Percentiles rank a stretch among this genome's conserved stretches.
Evolutionary conservation across 2,113 vertebrate genomes (phyloP).

Genomic region (Thermophis baileyi): DNA sequence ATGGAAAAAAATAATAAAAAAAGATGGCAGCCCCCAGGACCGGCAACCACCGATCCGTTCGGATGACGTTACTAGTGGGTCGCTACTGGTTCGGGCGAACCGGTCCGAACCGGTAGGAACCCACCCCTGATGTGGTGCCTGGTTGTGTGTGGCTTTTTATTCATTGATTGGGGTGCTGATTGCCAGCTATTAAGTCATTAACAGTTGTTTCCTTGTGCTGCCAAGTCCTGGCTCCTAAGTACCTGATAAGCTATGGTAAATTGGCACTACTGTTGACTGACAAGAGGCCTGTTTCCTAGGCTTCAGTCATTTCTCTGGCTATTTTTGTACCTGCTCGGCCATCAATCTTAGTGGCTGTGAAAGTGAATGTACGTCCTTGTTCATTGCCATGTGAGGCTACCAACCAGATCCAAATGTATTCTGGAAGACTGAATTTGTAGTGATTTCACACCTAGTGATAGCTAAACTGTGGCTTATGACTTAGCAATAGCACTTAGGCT

Average conservation of each 20-base stretch:
- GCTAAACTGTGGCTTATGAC: neutral
- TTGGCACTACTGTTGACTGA: neutral
- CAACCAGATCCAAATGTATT: neutral
- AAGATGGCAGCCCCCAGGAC: too few relatives aligned
- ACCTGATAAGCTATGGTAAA: neutral
- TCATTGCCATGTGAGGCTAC: neutral
- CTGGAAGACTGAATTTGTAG: neutral
- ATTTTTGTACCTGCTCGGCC: neutral
- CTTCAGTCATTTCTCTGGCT: neutral
- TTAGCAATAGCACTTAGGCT: neutral
- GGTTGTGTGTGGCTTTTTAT: neutral
- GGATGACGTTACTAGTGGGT: too few relatives aligned
- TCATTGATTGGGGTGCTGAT: neutral
- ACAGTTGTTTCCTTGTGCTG: neutral
- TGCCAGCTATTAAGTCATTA: neutral
- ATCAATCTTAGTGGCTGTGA: neutral
- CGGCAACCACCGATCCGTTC: too few relatives aligned
- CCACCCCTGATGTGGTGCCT: too few relatives aligned
- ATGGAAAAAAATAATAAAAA: too few relatives aligned
- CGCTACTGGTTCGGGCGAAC: too few relatives aligned
- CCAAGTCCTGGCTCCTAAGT: neutral
- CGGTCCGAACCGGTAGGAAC: too few relatives aligned
- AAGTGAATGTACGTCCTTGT: neutral
- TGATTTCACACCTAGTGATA: neutral
- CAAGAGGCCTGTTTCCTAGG: neutral